A percentile compares a stretch with the other conserved stretches of the same genome.
Evolutionary conservation across 2,113 vertebrate species (phyloP).

Genomic region (Albula glossodonta): DNA sequence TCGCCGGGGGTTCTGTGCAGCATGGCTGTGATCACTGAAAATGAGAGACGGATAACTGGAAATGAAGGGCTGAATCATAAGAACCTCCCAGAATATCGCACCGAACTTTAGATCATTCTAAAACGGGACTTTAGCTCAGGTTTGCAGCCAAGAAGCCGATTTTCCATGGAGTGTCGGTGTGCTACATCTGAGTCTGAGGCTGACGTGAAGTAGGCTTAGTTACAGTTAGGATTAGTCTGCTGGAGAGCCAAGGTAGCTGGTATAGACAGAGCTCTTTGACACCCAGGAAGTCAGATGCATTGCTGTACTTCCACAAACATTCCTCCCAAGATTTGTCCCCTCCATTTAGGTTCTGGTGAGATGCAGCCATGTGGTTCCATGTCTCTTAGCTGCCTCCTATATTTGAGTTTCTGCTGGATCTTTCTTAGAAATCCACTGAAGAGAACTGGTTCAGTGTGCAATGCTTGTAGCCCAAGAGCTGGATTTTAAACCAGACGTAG

Average conservation of each 20-base stretch:
- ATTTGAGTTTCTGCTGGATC: no score
- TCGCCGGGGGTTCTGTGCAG: background rate
- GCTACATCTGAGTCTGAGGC: background rate
- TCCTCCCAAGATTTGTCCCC: background rate
- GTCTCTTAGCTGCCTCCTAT: no score
- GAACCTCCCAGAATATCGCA: background rate
- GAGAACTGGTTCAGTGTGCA: no score
- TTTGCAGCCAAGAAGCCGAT: background rate
- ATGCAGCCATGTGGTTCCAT: no score
- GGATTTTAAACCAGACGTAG: no score
- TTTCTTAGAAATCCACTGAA: no score
- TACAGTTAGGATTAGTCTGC: background rate
- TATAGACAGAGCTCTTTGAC: background rate
- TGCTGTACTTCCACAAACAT: background rate
- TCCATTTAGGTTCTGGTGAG: no score
- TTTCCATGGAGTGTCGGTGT: background rate
- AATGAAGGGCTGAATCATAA: background rate
- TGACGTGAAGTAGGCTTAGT: background rate
- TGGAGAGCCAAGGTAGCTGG: background rate
- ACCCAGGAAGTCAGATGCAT: background rate
- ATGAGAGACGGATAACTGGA: background rate
- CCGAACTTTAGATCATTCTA: background rate
- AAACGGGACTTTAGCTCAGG: background rate
- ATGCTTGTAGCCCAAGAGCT: no score
- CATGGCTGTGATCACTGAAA: background rate